Evolutionary conservation across 1,140 invertebrate genomes (phyloP).

Genomic region (Lithobius niger): DNA sequence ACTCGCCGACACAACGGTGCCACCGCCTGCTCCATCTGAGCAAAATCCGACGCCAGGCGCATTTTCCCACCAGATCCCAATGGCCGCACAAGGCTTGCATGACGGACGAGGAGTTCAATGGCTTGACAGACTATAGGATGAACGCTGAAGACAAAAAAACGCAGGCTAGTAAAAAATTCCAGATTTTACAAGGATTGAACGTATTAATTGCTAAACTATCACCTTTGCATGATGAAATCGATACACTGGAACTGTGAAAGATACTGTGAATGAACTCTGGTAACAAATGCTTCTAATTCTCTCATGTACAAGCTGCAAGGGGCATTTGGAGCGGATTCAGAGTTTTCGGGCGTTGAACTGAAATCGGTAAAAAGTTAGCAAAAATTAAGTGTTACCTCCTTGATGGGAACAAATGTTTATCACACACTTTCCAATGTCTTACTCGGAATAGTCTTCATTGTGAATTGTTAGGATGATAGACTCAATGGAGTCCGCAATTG

Average conservation of each 20-base stretch:
- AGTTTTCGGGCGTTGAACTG: not conserved
- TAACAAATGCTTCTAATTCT: slow-evolving; percentile 78
- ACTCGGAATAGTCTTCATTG: slow-evolving; percentile 65
- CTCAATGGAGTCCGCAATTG: slow-evolving; percentile 70
- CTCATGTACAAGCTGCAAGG: slow-evolving; percentile 76
- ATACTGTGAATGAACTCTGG: slow-evolving; percentile 57
- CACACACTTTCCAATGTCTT: slow-evolving; percentile 19
- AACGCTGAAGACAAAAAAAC: slow-evolving; percentile 28
- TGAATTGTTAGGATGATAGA: slow-evolving; percentile 85
- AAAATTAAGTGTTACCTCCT: too few relatives aligned
- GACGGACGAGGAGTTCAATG: slow-evolving; percentile 74
- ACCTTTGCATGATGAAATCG: slow-evolving; percentile 48
- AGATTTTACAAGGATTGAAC: slow-evolving; percentile 17
- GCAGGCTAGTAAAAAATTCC: not conserved
- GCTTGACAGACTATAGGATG: slow-evolving; percentile 55
- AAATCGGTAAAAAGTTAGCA: not conserved
- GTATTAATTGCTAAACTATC: slow-evolving; percentile 20
- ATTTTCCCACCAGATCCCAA: slow-evolving; percentile 60
- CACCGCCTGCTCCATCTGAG: slow-evolving; percentile 52
- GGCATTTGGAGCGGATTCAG: not conserved
- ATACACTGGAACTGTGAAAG: slow-evolving; percentile 56
- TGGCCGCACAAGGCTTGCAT: slow-evolving; percentile 68
- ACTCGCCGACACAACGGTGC: slow-evolving; percentile 48
- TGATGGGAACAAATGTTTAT: slow-evolving; percentile 12
- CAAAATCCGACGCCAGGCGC: slow-evolving; percentile 69